Conservation (phyloP, 2,113 vertebrate species). For the Origma solitaria region DNA sequence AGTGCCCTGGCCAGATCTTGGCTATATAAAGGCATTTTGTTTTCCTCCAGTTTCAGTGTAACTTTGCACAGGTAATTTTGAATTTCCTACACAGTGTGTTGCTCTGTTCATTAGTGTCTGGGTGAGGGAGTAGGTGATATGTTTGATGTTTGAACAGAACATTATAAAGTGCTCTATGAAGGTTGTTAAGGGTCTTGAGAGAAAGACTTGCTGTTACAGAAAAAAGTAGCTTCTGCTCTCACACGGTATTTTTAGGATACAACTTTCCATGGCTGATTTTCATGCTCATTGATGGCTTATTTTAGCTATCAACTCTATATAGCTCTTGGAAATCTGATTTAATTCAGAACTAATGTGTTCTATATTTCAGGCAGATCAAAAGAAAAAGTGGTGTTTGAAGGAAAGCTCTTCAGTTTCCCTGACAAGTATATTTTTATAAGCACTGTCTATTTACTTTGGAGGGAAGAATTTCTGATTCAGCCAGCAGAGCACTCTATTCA, state of each 20-base stretch:
- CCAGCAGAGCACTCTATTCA: not conserved
- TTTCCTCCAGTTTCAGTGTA: not conserved
- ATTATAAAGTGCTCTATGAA: not conserved
- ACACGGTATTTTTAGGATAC: not conserved
- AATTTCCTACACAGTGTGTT: not conserved
- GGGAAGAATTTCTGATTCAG: not conserved
- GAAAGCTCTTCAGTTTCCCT: not conserved
- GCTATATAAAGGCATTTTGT: not conserved
- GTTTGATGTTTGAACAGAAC: not conserved
- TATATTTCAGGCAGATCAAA: not conserved
- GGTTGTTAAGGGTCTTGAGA: not conserved
- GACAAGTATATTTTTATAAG: not conserved
- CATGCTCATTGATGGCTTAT: not conserved
- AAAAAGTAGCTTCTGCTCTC: not conserved
- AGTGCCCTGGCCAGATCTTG: not conserved
- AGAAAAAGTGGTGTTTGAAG: not conserved
- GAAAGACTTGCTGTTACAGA: not conserved
- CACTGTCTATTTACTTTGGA: not conserved
- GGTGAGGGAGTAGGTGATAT: not conserved
- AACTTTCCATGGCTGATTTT: not conserved
- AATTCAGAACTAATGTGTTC: not conserved
- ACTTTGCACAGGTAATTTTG: not conserved
- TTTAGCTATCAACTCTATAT: not conserved
- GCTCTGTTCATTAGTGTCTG: not conserved
- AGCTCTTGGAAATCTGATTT: not conserved